These are phyloP conservation scores for Hippopotamyrus pictus DNA, from an alignment of 2,797 vertebrate species.

Conservation along the genomic window DNA sequence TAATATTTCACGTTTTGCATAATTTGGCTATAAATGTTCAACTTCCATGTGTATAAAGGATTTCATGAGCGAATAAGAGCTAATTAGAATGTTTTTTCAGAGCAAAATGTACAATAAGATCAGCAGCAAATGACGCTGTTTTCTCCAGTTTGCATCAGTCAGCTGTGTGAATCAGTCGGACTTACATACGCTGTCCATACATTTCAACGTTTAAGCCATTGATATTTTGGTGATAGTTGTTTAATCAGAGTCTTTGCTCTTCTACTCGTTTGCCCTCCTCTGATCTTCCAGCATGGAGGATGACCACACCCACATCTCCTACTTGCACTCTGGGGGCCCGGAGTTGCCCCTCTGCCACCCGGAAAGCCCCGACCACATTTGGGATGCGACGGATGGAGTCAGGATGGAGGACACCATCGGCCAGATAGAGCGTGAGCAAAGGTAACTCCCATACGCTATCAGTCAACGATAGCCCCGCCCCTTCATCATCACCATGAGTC, in stretches of 20 bases:
- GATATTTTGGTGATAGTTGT: neutral
- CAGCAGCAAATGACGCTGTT: neutral
- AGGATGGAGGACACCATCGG: conserved; percentile 53
- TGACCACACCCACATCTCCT: conserved; percentile 66
- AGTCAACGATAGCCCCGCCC: neutral
- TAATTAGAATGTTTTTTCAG: neutral
- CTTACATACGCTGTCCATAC: neutral
- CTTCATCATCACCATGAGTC: neutral
- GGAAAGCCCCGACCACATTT: neutral
- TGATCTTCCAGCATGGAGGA: conserved; percentile 55
- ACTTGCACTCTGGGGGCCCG: conserved; percentile 60
- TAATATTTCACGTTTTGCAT: neutral
- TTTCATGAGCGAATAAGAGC: neutral
- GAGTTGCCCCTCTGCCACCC: conserved; percentile 64
- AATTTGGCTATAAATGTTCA: neutral
- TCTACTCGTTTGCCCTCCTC: neutral
- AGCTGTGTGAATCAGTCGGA: neutral
- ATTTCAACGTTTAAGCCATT: neutral
- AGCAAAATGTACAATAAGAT: neutral
- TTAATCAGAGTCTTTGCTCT: neutral
- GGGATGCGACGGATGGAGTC: conserved; percentile 18
- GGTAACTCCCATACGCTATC: conserved; percentile 40
- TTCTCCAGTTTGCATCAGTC: neutral
- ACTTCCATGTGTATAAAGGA: neutral
- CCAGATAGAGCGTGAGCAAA: conserved; percentile 67